Conservation (phyloP, 2,797 vertebrate genomes). For the Apodemus agrarius region DNA sequence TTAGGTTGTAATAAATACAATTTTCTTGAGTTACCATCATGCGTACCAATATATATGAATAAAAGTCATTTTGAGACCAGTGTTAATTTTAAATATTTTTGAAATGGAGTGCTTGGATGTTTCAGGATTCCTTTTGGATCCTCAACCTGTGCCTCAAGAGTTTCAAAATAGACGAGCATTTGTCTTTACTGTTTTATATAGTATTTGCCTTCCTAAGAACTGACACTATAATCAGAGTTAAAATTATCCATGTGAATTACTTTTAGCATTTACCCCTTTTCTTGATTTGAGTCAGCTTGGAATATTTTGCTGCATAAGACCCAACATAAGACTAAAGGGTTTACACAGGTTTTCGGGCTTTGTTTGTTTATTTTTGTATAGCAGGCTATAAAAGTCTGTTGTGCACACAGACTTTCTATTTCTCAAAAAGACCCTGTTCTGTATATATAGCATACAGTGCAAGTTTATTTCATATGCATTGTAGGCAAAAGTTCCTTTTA, state of each 20-base stretch:
- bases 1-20: neutral
- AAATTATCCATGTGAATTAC: neutral
- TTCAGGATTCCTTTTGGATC: neutral
- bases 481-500: neutral
- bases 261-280: neutral
- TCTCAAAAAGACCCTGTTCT: neutral
- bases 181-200: neutral
- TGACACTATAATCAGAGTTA: neutral
- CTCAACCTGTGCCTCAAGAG: neutral
- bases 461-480: neutral
- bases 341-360: neutral
- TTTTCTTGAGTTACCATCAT: conserved; percentile 57
- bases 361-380: conserved; percentile 7
- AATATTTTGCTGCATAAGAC: neutral
- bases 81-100: neutral
- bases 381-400: neutral
- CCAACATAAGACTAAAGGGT: neutral
- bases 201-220: neutral
- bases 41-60: neutral
- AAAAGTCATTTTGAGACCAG: neutral
- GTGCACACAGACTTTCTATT: neutral
- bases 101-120: neutral
- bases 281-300: neutral
- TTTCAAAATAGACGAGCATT: conserved; percentile 21
- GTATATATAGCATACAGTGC: neutral